These are phyloP conservation scores for Panthera uncia DNA, from an alignment of 2,113 vertebrate genomes.

Conservation along the genomic window DNA sequence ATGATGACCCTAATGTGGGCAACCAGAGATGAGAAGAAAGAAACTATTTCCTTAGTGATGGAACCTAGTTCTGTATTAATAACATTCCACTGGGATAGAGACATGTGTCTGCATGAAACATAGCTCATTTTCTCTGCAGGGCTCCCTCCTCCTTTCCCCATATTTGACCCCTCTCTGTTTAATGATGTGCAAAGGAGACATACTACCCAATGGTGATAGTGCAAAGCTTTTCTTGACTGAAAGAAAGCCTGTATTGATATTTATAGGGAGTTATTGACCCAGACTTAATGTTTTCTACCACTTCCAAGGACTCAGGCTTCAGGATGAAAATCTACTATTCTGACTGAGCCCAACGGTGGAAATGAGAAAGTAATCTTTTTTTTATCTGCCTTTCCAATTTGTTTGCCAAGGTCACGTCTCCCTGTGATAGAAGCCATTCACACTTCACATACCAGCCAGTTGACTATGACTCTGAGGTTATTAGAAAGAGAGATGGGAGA, in stretches of 20 bases:
- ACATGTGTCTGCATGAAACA: not conserved
- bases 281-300: constrained; percentile 5
- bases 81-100: not conserved
- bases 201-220: not conserved
- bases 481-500: constrained; percentile 38
- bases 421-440: constrained; percentile 53
- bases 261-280: not conserved
- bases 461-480: constrained; percentile 36
- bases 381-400: constrained; percentile 44
- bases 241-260: not conserved
- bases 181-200: not conserved
- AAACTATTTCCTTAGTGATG: not conserved
- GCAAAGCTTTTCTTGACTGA: not conserved
- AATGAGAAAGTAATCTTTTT: constrained; percentile 47
- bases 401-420: constrained; percentile 62
- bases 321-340: constrained; percentile 5
- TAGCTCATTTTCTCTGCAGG: not conserved
- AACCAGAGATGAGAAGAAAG: not conserved
- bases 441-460: constrained; percentile 50
- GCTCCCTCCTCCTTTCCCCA: not conserved
- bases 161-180: not conserved
- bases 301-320: not conserved
- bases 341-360: not conserved
- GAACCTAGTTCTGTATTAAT: not conserved
- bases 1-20: not conserved